These are phyloP conservation scores for Caenorhabditis brenneri DNA, from an alignment of 1,140 invertebrate species.

Conservation along the genomic window DNA sequence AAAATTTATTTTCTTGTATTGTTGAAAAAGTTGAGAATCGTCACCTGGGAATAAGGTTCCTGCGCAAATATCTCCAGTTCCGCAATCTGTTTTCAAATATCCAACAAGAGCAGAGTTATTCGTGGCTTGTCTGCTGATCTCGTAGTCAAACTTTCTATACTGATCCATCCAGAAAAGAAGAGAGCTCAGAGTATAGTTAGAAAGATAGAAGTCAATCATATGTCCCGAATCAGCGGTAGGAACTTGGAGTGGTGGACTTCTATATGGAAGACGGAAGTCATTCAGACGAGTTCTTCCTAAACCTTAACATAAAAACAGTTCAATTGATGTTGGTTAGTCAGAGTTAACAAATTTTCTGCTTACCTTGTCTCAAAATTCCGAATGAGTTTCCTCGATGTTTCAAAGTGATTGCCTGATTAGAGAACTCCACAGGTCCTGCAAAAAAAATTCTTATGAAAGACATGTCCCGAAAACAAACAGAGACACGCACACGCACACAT, in stretches of 20 bases:
- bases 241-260: constrained; percentile 58
- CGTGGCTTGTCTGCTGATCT: constrained; percentile 64
- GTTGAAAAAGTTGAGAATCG: not conserved
- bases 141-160: constrained; percentile 70
- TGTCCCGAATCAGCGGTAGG: constrained; percentile 49
- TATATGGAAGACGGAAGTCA: constrained; percentile 69
- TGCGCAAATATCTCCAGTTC: constrained; percentile 67
- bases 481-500: no score
- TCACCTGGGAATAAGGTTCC: constrained; percentile 67
- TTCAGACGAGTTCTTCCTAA: constrained; percentile 67
- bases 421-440: constrained; percentile 58
- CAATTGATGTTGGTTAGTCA: not conserved
- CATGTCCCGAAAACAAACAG: no score
- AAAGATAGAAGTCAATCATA: constrained; percentile 69
- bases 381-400: constrained; percentile 69
- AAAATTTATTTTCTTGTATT: not conserved
- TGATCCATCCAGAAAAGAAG: constrained; percentile 71
- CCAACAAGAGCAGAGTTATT: constrained; percentile 67
- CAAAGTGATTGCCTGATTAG: not conserved
- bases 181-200: constrained; percentile 67
- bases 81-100: constrained; percentile 68
- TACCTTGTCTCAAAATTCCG: constrained; percentile 67
- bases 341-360: not conserved
- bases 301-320: constrained; percentile 28
- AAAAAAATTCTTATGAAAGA: not conserved